phyloP scores from a whole-genome alignment of 2,797 vertebrate species.

The Ctenopoma kingsleyae region DNA sequence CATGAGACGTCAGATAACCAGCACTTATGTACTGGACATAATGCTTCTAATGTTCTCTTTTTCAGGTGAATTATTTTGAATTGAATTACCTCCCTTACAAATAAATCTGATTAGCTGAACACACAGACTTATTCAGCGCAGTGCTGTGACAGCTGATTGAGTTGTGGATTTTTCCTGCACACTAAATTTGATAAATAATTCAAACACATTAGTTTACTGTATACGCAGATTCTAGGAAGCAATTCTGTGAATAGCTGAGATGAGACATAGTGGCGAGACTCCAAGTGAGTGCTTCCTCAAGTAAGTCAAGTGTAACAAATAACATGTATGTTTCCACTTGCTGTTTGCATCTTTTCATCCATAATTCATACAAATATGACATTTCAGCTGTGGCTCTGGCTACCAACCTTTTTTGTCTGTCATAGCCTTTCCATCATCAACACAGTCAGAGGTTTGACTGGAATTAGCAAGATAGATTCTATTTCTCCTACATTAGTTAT shows the following conservation, averaged over 20 bases:
- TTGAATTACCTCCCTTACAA: slow-evolving; percentile 30
- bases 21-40: not conserved
- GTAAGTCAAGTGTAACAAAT: slow-evolving; percentile 10
- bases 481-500: not conserved
- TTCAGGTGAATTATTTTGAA: slow-evolving; percentile 43
- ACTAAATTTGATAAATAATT: slow-evolving; percentile 64
- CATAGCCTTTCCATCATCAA: not conserved
- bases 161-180: slow-evolving; percentile 28
- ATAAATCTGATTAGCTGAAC: slow-evolving; percentile 43
- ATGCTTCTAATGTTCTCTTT: slow-evolving; percentile 19
- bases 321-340: not conserved
- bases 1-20: slow-evolving; percentile 16
- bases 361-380: slow-evolving; percentile 27
- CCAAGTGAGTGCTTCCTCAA: slow-evolving; percentile 11
- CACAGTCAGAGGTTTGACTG: not conserved
- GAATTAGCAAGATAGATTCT: too few species aligned
- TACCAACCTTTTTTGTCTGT: not conserved
- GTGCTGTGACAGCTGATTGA: slow-evolving; percentile 47
- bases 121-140: slow-evolving; percentile 5
- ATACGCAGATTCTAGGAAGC: slow-evolving; percentile 26
- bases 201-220: slow-evolving; percentile 19
- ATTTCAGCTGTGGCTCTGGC: not conserved
- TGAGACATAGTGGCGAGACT: slow-evolving; percentile 2
- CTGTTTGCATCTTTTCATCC: slow-evolving; percentile 15
- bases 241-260: slow-evolving; percentile 31